phyloP scores from a whole-genome alignment of 2,888 invertebrate species.

The Fabriciana adippe region DNA sequence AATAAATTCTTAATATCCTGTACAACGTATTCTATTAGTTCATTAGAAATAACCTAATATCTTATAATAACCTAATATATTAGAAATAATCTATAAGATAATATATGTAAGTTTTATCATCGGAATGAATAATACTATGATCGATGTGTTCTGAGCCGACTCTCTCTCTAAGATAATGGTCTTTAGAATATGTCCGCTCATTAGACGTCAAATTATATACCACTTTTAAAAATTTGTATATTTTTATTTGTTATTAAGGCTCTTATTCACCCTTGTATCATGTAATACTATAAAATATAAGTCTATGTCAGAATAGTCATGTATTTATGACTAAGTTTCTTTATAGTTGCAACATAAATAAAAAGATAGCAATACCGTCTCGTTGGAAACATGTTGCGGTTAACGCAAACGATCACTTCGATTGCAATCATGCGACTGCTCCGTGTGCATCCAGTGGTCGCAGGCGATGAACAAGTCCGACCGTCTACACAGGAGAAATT shows the following conservation, averaged over 20 bases:
- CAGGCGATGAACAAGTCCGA: constrained; percentile 56
- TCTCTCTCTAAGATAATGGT: constrained; percentile 42
- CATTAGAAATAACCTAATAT: constrained; percentile 44
- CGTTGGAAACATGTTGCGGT: constrained; percentile 68
- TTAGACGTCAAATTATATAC: constrained; percentile 32
- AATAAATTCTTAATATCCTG: not conserved
- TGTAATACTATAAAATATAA: not conserved
- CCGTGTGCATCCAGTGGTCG: constrained; percentile 58
- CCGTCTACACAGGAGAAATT: constrained; percentile 53
- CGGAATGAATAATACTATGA: constrained; percentile 73
- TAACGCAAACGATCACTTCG: constrained; percentile 65
- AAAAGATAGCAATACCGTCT: constrained; percentile 10
- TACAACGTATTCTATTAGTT: constrained; percentile 27
- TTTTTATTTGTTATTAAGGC: constrained; percentile 4
- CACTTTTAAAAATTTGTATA: constrained; percentile 11
- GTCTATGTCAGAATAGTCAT: too few relatives aligned
- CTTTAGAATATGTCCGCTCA: constrained; percentile 35
- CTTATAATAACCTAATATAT: constrained; percentile 46
- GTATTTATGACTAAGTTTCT: too few relatives aligned
- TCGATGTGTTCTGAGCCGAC: constrained; percentile 56
- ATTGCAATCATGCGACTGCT: constrained; percentile 64
- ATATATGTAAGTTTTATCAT: constrained; percentile 64
- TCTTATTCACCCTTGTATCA: not conserved
- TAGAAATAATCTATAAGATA: constrained; percentile 56
- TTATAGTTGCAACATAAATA: not conserved